phyloP scores from a whole-genome alignment of 2,888 invertebrate genomes.

The Cerceris rybyensis region DNA sequence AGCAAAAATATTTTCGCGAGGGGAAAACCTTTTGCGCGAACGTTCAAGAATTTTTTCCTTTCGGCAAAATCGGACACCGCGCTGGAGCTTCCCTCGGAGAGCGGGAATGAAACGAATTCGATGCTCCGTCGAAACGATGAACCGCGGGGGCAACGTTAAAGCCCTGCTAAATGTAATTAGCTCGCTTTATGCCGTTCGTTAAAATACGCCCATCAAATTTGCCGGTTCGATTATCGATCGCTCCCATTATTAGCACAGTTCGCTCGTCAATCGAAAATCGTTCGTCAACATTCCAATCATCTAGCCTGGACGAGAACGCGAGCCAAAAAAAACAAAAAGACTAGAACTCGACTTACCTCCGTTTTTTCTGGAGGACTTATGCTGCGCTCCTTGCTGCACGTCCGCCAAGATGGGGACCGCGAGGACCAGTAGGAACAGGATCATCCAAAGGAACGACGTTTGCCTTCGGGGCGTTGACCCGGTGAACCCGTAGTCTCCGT shows the following conservation, averaged over 20 bases:
- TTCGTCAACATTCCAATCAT: background rate
- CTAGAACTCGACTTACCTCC: conserved; percentile 58
- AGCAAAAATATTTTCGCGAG: no score
- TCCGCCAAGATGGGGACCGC: conserved; percentile 44
- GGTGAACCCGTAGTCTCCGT: background rate
- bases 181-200: background rate
- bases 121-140: background rate
- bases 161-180: background rate
- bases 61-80: no score
- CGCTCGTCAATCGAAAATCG: background rate
- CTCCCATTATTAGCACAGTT: background rate
- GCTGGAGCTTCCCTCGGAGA: no score
- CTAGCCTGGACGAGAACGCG: background rate
- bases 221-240: conserved; percentile 1
- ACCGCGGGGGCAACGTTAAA: background rate
- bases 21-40: no score
- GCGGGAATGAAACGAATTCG: background rate
- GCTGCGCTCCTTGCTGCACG: conserved; percentile 24
- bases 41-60: no score
- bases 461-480: conserved; percentile 22
- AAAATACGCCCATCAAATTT: background rate
- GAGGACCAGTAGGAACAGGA: conserved; percentile 52
- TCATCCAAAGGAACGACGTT: conserved; percentile 39
- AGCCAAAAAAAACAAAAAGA: background rate
- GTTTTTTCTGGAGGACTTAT: conserved; percentile 40